A percentile compares a stretch with the other conserved stretches of the same genome.
Evolutionary conservation across 53 echinoderm and acorn worm species (phyloP).

Genomic region (Mesocentrotus franciscanus): DNA sequence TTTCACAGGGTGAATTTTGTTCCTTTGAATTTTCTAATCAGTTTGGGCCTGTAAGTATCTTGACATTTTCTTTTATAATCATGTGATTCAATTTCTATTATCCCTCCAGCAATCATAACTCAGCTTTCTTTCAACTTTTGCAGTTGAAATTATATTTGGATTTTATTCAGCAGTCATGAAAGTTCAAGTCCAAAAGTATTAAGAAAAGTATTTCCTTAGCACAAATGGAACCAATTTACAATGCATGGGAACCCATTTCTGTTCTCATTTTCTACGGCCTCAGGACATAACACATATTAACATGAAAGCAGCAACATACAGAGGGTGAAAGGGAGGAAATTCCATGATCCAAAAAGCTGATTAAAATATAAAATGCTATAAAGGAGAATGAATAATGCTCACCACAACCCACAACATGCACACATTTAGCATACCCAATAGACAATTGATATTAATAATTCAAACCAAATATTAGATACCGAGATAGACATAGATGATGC

Average conservation of each 20-base stretch:
- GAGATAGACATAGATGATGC: background rate
- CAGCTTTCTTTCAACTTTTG: too few species aligned
- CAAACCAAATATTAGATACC: background rate
- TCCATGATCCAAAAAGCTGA: background rate
- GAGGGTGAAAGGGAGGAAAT: background rate
- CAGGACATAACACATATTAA: background rate
- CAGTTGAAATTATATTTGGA: too few species aligned
- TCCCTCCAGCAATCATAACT: too few species aligned
- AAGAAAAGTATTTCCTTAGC: background rate
- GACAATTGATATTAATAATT: background rate
- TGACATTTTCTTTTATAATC: too few species aligned
- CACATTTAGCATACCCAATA: background rate
- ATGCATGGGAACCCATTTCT: background rate
- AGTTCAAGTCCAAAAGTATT: background rate
- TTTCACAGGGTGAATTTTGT: background rate
- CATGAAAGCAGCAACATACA: background rate
- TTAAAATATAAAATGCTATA: background rate
- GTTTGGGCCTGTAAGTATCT: background rate
- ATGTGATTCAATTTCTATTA: too few species aligned
- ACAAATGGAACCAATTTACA: too few species aligned
- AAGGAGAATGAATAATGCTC: background rate
- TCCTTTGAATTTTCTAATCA: background rate
- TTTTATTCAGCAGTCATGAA: background rate
- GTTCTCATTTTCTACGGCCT: background rate
- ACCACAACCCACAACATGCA: constrained; percentile 20